Conservation (phyloP, 2,888 invertebrate species). For the Luperina testacea region DNA sequence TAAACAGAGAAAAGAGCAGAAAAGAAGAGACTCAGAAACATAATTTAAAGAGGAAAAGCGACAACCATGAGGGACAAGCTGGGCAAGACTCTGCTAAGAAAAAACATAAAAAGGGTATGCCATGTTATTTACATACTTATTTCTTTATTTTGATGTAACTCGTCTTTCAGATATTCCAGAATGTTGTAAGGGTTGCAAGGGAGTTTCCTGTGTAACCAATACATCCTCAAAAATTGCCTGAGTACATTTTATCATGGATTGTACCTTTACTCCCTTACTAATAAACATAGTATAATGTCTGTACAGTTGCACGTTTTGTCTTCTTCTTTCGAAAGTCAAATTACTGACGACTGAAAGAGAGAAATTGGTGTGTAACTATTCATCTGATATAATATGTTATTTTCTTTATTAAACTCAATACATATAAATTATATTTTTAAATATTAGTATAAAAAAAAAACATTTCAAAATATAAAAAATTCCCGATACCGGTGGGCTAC, state of each 20-base stretch:
- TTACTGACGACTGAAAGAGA: too few species aligned
- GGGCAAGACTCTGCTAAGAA: constrained; percentile 72
- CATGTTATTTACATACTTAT: constrained; percentile 21
- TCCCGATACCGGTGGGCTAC: too few species aligned
- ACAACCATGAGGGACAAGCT: constrained; percentile 69
- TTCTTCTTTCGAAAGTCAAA: too few species aligned
- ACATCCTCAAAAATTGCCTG: neutral
- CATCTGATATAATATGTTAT: too few species aligned
- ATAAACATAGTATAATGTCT: too few species aligned
- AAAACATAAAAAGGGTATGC: constrained; percentile 77
- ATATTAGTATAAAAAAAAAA: too few species aligned
- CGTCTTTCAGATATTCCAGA: neutral
- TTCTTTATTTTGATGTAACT: neutral
- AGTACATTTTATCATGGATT: neutral
- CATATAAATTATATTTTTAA: too few species aligned
- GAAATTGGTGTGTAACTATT: too few species aligned
- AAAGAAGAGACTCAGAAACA: constrained; percentile 75
- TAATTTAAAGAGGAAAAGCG: constrained; percentile 81
- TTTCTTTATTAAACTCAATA: too few species aligned
- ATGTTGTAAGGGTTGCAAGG: neutral
- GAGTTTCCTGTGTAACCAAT: neutral
- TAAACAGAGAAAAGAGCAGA: constrained; percentile 72
- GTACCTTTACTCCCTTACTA: neutral
- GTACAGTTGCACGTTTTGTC: too few species aligned
- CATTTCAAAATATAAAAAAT: too few species aligned